A percentile compares a stretch with the other conserved stretches of the same genome.
These are phyloP conservation scores for Ploceus nigricollis DNA, from an alignment of 2,113 vertebrate species.

Conservation along the genomic window DNA sequence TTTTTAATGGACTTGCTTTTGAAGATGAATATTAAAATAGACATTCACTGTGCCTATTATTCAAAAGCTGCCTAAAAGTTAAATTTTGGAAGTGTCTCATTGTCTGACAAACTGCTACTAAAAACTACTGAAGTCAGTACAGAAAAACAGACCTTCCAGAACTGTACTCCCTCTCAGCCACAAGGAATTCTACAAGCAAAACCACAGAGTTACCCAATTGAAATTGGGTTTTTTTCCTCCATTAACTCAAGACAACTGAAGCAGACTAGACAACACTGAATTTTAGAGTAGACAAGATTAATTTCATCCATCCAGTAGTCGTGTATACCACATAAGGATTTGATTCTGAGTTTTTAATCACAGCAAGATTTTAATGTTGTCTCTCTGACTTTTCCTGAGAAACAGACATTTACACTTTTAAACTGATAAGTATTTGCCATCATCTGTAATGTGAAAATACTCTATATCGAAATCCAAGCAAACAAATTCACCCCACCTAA, in stretches of 20 bases:
- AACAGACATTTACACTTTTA: not conserved
- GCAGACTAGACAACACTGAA: not conserved
- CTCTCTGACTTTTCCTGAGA: not conserved
- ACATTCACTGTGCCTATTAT: not conserved
- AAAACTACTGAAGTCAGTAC: not conserved
- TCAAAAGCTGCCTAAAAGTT: not conserved
- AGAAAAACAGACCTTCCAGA: not conserved
- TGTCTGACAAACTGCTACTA: not conserved
- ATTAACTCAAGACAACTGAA: not conserved
- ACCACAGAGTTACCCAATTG: not conserved
- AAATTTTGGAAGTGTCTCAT: not conserved
- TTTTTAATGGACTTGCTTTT: not conserved
- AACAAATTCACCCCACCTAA: rapidly evolving
- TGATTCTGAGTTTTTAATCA: not conserved
- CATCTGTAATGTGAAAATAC: not conserved
- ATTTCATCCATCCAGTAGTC: not conserved
- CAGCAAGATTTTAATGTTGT: not conserved
- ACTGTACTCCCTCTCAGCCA: not conserved
- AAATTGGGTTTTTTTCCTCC: not conserved
- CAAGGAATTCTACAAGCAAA: not conserved
- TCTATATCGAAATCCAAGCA: not conserved
- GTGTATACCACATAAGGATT: not conserved
- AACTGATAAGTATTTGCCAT: not conserved
- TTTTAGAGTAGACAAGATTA: not conserved
- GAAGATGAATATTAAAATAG: not conserved